These are phyloP conservation scores for Turritopsis rubra DNA, from an alignment of 30 jellyfish, hydroid and myxozoan species.

Conservation along the genomic window DNA sequence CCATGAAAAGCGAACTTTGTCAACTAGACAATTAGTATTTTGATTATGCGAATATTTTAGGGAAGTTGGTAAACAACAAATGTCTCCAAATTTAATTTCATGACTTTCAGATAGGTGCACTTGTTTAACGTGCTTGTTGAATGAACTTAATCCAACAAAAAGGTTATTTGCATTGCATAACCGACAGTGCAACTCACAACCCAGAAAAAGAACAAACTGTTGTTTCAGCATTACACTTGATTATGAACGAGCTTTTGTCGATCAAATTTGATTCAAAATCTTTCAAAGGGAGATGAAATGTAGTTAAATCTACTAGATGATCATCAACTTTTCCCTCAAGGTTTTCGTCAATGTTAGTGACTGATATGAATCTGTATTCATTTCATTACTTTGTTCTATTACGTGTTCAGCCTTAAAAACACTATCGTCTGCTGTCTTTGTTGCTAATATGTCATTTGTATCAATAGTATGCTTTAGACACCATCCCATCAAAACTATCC, in stretches of 20 bases:
- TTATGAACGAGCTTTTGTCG: neutral
- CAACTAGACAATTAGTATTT: no score
- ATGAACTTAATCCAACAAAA: neutral
- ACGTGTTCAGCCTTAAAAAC: neutral
- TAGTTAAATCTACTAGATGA: neutral
- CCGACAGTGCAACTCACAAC: neutral
- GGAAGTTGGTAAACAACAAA: neutral
- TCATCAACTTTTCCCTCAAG: neutral
- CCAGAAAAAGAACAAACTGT: neutral
- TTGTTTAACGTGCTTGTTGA: neutral
- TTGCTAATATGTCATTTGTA: neutral
- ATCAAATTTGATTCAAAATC: neutral
- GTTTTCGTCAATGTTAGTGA: neutral
- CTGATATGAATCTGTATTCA: neutral
- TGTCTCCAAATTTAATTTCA: neutral
- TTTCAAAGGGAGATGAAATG: neutral
- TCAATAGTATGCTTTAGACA: neutral
- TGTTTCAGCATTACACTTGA: neutral
- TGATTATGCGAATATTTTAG: no score
- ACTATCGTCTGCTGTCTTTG: no score
- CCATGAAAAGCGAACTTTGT: no score
- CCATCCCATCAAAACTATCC: neutral
- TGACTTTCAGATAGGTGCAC: neutral
- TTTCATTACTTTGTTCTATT: neutral
- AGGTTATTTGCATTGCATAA: neutral